Percentiles rank a stretch among this genome's conserved stretches.
Evolutionary conservation across 2,113 vertebrate genomes (phyloP).

Genomic region (Tenrec ecaudatus): DNA sequence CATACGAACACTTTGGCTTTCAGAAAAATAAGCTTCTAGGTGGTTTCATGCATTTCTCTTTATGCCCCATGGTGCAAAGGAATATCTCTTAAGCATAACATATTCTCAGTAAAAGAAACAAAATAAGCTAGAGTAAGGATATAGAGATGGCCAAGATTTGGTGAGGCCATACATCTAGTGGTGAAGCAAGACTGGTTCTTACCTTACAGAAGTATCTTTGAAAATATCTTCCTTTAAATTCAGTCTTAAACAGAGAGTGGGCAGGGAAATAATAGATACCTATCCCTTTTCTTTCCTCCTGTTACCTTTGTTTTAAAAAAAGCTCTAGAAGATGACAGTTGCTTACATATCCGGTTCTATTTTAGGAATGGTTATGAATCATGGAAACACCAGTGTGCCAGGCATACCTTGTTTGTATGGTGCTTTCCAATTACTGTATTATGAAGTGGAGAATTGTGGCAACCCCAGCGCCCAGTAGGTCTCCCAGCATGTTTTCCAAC

Average conservation of each 20-base stretch:
- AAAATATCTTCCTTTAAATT: slow-evolving; percentile 17
- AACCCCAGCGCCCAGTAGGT: too few species aligned
- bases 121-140: neutral
- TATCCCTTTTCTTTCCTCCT: slow-evolving; percentile 2
- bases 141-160: slow-evolving; percentile 2
- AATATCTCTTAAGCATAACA: neutral
- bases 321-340: neutral
- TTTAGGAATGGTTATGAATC: neutral
- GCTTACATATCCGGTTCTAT: slow-evolving; percentile 23
- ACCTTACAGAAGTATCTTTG: neutral
- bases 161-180: neutral
- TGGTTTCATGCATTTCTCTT: neutral
- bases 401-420: too few species aligned
- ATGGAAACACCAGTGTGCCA: neutral
- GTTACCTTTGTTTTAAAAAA: neutral
- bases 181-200: neutral
- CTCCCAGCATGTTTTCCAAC: too few species aligned
- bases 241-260: neutral
- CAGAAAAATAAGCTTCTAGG: neutral
- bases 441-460: too few species aligned
- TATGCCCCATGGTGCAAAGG: neutral
- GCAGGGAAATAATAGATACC: neutral
- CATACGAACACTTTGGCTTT: neutral
- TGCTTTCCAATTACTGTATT: too few species aligned
- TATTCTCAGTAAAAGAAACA: too few species aligned